Evolutionary conservation across 2,888 invertebrate genomes (phyloP).

Genomic region (Criorhina ranunculi): DNA sequence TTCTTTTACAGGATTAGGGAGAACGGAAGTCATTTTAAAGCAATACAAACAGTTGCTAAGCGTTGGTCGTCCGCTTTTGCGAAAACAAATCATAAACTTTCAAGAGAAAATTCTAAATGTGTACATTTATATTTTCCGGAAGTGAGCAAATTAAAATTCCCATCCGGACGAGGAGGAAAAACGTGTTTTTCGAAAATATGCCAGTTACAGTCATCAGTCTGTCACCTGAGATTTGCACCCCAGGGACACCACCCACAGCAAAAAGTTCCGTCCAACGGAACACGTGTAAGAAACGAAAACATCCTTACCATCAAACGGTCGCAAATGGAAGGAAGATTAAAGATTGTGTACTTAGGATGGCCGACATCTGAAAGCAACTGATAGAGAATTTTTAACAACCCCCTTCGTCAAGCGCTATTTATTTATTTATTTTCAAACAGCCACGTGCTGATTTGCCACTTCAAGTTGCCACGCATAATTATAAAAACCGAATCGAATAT

Average conservation of each 20-base stretch:
- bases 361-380: background rate
- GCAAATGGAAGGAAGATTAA: background rate
- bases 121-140: background rate
- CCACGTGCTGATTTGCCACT: constrained; percentile 44
- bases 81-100: background rate
- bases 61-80: no score
- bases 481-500: constrained; percentile 48
- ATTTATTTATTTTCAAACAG: constrained; percentile 33
- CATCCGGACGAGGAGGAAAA: constrained; percentile 18
- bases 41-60: background rate
- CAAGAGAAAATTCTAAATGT: background rate
- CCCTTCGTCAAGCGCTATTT: background rate
- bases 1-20: no score
- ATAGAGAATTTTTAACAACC: background rate
- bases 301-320: background rate
- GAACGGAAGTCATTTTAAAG: no score
- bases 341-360: background rate
- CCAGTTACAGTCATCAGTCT: background rate
- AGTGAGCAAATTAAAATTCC: constrained; percentile 6
- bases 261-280: constrained; percentile 1
- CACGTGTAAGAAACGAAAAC: constrained; percentile 8
- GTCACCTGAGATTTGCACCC: background rate
- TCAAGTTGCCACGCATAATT: constrained; percentile 16
- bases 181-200: background rate
- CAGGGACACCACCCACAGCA: background rate